Evolutionary conservation across 2,888 invertebrate genomes (phyloP), one percentile per base, ranked within the genome.

Genomic region (Ischnus inquisitorius): DNA sequence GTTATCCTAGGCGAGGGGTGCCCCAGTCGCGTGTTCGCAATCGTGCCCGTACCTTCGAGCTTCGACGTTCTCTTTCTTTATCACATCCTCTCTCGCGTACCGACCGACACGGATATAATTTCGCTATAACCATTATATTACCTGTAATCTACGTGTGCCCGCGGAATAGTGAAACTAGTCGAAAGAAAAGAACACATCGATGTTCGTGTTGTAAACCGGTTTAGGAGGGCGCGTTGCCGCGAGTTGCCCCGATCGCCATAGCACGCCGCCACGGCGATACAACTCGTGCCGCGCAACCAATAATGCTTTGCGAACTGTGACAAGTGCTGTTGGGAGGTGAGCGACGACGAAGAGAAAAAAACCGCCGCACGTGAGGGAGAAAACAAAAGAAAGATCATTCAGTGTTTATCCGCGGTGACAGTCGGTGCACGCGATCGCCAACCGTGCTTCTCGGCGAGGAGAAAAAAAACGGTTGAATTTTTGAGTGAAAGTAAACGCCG

Each of bases 241-340:
- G 34, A 62, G 28, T 60, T 62, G 60, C 39, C 64, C 48, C 62
- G 34, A 77, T 71, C 68, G 62, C 62, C 79, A 72, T 68, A 65
- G 46, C 16, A 68, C 10, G 57, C 57, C 8, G 72, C 16, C 25
- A 28, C 64, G 14, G 51, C 22, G 65, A 28, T n/a, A 65, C 19
- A 22, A 43, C 54, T 25, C n/a, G 39, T 78, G 80, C 81, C 79
- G 86, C 86, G 88, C 64, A 43, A 71, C 68, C 68, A 48, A 87
- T 87, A 89, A 90, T 89, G 87, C 84, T 88, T 83, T 87, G 5
- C 34, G 84, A 90, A 86, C 85, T 83, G 89, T 88, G 89, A 88
- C 89, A 90, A 89, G 89, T 88, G 89, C 79, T 51, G 28, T 51
- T 75, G 48, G 51, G 69, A 72, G 79, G 25, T 34, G 34, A 46